phyloP scores from a whole-genome alignment of 2,888 invertebrate species.

The Drosophila birchii region DNA sequence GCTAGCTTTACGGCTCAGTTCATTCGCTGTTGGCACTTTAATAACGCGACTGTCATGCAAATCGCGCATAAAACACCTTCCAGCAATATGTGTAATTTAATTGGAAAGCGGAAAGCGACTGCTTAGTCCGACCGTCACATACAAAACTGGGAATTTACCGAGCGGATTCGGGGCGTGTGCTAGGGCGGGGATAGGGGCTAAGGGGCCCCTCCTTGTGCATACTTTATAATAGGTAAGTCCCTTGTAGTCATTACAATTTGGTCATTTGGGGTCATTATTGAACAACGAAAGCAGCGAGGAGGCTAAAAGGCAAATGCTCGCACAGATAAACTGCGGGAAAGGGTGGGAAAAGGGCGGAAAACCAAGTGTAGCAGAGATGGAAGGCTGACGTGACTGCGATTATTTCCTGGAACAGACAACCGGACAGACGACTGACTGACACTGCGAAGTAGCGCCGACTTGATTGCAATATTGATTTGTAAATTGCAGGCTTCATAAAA shows the following conservation, averaged over 20 bases:
- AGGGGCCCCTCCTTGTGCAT: conserved; percentile 28
- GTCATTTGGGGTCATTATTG: conserved; percentile 79
- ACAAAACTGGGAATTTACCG: conserved; percentile 27
- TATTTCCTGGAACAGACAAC: conserved; percentile 5
- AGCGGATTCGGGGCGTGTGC: neutral
- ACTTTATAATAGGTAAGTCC: conserved; percentile 77
- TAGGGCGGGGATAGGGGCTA: neutral
- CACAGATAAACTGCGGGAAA: conserved; percentile 39
- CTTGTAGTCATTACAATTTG: conserved; percentile 78
- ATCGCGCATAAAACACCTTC: conserved; percentile 78
- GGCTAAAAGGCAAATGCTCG: conserved; percentile 64
- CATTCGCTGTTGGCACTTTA: conserved; percentile 57
- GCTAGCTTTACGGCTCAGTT: conserved; percentile 16
- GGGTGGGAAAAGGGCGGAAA: neutral
- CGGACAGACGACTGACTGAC: conserved; percentile 10
- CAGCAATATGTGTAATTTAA: conserved; percentile 75
- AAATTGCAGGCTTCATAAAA: conserved; percentile 21
- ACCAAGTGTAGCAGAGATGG: conserved; percentile 33
- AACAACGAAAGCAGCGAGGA: conserved; percentile 65
- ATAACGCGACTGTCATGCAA: conserved; percentile 74
- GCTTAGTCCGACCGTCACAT: conserved; percentile 67
- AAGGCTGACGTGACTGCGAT: conserved; percentile 31
- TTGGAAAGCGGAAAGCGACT: conserved; percentile 81
- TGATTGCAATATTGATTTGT: conserved; percentile 28
- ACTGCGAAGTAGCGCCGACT: conserved; percentile 11